A percentile compares a stretch with the other conserved stretches of the same genome.
Conservation (phyloP, 2,888 invertebrate genomes). For the Phortica okadai region DNA sequence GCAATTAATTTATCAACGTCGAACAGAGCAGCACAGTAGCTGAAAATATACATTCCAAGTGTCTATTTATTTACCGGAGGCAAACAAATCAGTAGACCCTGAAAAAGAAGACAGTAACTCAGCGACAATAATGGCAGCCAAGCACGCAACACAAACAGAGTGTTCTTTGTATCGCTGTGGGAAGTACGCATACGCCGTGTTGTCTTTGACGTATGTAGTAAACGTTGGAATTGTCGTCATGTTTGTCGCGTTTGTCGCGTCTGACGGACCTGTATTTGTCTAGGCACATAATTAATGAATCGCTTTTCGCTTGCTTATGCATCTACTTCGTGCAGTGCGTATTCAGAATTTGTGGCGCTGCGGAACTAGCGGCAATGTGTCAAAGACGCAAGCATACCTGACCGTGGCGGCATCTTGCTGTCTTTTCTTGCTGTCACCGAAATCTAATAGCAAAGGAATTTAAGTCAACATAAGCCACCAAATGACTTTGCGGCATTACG, state of each 20-base stretch:
- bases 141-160: slow-evolving; percentile 14
- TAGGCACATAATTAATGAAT: slow-evolving; percentile 57
- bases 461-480: slow-evolving; percentile 60
- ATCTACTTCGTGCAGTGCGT: background rate
- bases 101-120: slow-evolving; percentile 7
- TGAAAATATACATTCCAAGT: slow-evolving; percentile 6
- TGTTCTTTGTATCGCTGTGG: background rate
- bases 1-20: slow-evolving; percentile 66
- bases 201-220: slow-evolving; percentile 33
- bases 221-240: no score
- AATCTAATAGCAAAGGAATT: slow-evolving; percentile 41
- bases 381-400: no score
- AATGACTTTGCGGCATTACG: slow-evolving; percentile 67
- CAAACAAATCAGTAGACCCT: slow-evolving; percentile 44
- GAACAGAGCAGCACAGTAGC: slow-evolving; percentile 13
- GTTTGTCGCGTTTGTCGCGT: background rate
- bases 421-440: background rate
- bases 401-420: background rate
- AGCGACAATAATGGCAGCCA: slow-evolving; percentile 31
- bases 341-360: no score
- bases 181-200: slow-evolving; percentile 60
- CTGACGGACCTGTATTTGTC: background rate
- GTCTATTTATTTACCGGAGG: slow-evolving; percentile 37
- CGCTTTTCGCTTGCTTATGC: slow-evolving; percentile 47
- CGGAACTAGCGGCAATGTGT: no score